Conservation (phyloP, 2,113 vertebrate species). For the Actenoides lindsayi region DNA sequence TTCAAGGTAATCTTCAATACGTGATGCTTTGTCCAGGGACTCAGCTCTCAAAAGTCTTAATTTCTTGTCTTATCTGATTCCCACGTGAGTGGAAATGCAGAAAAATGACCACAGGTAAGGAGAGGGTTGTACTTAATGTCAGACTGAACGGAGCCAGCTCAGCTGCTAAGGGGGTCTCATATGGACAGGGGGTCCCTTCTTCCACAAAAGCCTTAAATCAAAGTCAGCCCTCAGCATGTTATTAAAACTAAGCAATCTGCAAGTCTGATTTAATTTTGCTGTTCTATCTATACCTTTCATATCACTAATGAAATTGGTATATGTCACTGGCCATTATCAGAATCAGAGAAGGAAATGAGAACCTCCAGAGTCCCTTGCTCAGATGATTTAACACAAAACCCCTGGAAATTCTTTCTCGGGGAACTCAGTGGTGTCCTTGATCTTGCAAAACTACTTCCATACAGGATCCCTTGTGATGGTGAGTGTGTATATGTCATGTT, state of each 20-base stretch:
- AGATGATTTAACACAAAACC: not conserved
- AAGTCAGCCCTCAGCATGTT: not conserved
- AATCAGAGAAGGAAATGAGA: not conserved
- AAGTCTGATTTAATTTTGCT: not conserved
- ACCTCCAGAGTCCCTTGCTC: no score
- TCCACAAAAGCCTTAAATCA: not conserved
- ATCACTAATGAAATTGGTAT: not conserved
- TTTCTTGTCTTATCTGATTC: not conserved
- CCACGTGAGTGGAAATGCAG: not conserved
- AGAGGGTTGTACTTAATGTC: not conserved
- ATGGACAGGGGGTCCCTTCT: not conserved
- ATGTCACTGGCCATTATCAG: not conserved
- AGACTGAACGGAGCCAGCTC: not conserved
- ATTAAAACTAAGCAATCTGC: not conserved
- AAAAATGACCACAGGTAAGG: not conserved
- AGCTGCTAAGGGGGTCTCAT: not conserved
- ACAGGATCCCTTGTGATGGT: not conserved
- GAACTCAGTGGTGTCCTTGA: not conserved
- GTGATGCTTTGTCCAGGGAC: not conserved
- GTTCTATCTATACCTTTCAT: not conserved
- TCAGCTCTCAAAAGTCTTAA: not conserved
- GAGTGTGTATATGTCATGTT: not conserved
- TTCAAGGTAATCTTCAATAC: not conserved
- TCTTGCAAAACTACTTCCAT: not conserved
- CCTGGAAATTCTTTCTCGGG: not conserved